Evolutionary conservation across 2,888 invertebrate genomes (phyloP), one percentile per base, ranked within the genome.

Genomic region (Microchrysa polita): DNA sequence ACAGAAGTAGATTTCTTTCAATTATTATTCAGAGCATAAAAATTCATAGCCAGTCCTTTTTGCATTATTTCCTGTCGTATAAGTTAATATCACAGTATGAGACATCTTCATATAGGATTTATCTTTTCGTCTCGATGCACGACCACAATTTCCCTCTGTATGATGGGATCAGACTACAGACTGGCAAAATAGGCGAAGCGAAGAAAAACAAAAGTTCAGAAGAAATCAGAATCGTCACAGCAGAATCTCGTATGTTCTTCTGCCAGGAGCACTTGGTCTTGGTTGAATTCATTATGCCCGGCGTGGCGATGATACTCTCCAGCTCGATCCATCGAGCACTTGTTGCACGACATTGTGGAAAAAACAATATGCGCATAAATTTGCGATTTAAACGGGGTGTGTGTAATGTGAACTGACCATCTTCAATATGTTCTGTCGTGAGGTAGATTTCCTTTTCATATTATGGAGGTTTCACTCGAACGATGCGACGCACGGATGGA

Each of bases 41-140:
- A 57, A 69, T 69, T 69, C 69, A 69, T 69, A 55, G 69, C 69
- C 69, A 69, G 69, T 69, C 69, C 69, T 69, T 67, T n/a, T 55
- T 69, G 69, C 69, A 69, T 55, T 69, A 69, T 69, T 69, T 69
- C 69, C 69, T 69, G 69, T 69, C 69, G 69, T 69, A 69, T 69
- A 69, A 69, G 69, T 69, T 69, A 57, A 69, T 69, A 55, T 52
- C 65, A 57, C 69, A 53, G 55, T 40, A 40, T 55, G 55, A 57
- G 57, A 69, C 69, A 69, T 69, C 69, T 69, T 57, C 20, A 69
- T n/a, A n/a, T 69, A 69, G 55, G 44, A 65, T 65, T 65, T 65
- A 44, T 65, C 65, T 44, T 65, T 34, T 16, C 18, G 23, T 67
- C 18, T 23, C 57, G 55, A 55, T 69, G 55, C 69, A 65, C 69